Evolutionary conservation across 2,888 invertebrate species (phyloP).

Genomic region (Caradrina clavipalpis): DNA sequence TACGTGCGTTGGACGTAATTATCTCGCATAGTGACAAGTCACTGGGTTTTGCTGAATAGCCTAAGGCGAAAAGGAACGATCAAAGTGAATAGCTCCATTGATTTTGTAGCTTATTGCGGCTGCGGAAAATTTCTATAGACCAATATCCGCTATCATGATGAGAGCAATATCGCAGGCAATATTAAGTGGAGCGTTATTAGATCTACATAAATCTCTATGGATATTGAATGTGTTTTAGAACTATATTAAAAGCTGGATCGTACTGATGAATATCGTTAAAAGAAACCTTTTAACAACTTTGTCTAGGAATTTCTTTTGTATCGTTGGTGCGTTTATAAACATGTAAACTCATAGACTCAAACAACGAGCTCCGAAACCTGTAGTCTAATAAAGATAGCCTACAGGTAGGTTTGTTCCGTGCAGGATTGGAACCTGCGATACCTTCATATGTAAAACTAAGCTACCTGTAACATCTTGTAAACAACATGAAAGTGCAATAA

Average conservation of each 20-base stretch:
- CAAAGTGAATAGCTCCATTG: constrained; percentile 47
- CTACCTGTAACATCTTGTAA: too few relatives aligned
- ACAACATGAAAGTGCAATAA: too few relatives aligned
- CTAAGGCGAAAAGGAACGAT: constrained; percentile 44
- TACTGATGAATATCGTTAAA: not conserved
- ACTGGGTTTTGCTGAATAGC: constrained; percentile 50
- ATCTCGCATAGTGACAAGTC: constrained; percentile 36
- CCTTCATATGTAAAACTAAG: too few relatives aligned
- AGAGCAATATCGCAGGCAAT: constrained; percentile 13
- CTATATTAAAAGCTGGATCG: not conserved
- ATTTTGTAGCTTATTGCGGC: constrained; percentile 45
- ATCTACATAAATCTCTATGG: constrained; percentile 21
- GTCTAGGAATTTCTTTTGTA: too few relatives aligned
- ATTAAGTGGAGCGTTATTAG: constrained; percentile 25
- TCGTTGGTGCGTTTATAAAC: too few relatives aligned
- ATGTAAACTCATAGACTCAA: too few relatives aligned
- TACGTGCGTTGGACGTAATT: constrained; percentile 52
- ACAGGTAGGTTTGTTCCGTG: too few relatives aligned
- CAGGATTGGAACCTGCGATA: too few relatives aligned
- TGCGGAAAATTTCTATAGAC: constrained; percentile 25
- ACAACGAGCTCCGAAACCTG: too few relatives aligned
- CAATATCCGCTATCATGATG: constrained; percentile 22
- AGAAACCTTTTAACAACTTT: not conserved
- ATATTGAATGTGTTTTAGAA: constrained; percentile 6
- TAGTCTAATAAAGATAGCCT: too few relatives aligned